Percentiles rank a stretch among this genome's conserved stretches.
Evolutionary conservation across 2,113 vertebrate species (phyloP).

Genomic region (Choloepus hoffmanni): DNA sequence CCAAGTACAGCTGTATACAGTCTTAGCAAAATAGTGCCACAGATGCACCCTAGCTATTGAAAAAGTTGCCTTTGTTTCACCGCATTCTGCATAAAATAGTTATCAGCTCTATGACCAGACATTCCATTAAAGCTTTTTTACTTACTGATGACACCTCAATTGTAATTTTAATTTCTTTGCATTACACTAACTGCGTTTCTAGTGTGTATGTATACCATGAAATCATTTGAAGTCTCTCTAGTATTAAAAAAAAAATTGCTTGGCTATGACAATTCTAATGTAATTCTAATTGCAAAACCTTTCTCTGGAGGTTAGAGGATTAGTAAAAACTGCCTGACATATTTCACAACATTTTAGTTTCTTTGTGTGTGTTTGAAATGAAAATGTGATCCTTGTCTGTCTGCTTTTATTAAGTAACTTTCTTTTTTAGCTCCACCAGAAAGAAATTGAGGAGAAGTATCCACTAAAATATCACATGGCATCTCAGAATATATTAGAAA

Average conservation of each 20-base stretch:
- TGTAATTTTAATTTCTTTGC: constrained; percentile 83
- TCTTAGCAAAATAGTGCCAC: background rate
- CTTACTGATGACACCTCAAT: constrained; percentile 75
- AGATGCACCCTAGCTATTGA: constrained; percentile 32
- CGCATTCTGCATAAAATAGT: constrained; percentile 51
- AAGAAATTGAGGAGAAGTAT: constrained; percentile 47
- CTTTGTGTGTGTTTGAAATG: constrained; percentile 65
- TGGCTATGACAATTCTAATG: constrained; percentile 83
- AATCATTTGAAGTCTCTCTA: constrained; percentile 81
- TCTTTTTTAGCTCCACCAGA: constrained; percentile 25
- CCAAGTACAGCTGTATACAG: constrained; percentile 53
- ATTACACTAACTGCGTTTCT: constrained; percentile 77
- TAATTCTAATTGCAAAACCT: constrained; percentile 79
- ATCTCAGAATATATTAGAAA: constrained; percentile 32
- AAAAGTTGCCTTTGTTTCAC: constrained; percentile 69
- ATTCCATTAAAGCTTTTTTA: constrained; percentile 74
- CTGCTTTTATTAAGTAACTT: constrained; percentile 58
- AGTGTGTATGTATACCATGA: constrained; percentile 73
- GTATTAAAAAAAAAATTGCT: constrained; percentile 77
- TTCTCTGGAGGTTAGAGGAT: constrained; percentile 73
- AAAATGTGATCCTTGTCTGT: constrained; percentile 51
- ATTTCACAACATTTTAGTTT: constrained; percentile 78
- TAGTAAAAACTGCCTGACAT: constrained; percentile 66
- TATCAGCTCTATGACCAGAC: constrained; percentile 71
- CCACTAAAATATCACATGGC: background rate